Conservation (phyloP, 2,888 invertebrate species). For the Cephus spinipes region DNA sequence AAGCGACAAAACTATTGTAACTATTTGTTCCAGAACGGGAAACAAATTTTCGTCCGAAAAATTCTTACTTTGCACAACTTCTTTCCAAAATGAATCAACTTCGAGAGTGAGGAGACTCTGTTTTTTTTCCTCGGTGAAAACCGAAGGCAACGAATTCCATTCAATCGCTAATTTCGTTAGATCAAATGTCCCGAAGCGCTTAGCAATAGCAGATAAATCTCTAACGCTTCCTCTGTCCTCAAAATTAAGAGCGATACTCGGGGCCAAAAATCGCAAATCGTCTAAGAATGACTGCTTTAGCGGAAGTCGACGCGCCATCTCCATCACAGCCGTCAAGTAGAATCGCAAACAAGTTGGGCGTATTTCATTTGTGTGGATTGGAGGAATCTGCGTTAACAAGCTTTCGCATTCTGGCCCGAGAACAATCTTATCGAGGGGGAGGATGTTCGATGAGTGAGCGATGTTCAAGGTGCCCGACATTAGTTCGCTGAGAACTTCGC, state of each 20-base stretch:
- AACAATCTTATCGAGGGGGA: conserved; percentile 1
- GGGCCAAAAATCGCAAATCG: background rate
- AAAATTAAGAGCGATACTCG: conserved; percentile 1
- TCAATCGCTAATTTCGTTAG: background rate
- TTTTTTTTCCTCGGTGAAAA: conserved; percentile 1
- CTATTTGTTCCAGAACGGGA: conserved; percentile 7
- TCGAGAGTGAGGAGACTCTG: background rate
- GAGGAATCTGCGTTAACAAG: background rate
- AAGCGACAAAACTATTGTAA: conserved; percentile 6
- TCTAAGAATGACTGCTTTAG: background rate
- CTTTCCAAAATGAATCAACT: conserved; percentile 14
- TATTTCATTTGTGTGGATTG: background rate
- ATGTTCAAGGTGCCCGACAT: conserved; percentile 3
- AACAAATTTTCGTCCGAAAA: background rate
- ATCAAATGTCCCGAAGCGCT: conserved; percentile 3
- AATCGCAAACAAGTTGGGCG: conserved; percentile 8
- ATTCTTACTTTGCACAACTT: background rate
- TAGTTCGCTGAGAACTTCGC: background rate
- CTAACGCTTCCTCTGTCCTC: background rate
- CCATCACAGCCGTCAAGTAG: conserved; percentile 5
- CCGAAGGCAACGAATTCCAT: background rate
- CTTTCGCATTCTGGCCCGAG: conserved; percentile 8
- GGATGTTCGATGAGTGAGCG: conserved; percentile 1
- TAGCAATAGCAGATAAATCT: conserved; percentile 3
- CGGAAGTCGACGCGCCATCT: conserved; percentile 5